Evolutionary conservation across 1,140 invertebrate species (phyloP).

Genomic region (Listronotus bonariensis): DNA sequence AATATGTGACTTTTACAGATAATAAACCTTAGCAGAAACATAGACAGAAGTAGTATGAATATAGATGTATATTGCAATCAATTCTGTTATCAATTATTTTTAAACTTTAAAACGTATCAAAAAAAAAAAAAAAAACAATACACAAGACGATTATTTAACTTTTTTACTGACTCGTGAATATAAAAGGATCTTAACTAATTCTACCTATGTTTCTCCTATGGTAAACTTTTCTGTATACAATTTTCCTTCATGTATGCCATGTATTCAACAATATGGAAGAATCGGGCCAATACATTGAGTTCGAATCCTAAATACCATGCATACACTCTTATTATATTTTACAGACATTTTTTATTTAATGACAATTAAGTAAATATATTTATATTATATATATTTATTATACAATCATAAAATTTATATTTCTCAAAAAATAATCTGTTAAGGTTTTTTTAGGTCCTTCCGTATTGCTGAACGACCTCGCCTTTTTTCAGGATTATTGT

Average conservation of each 20-base stretch:
- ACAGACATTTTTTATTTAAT: constrained; percentile 50
- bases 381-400: constrained; percentile 52
- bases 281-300: constrained; percentile 48
- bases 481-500: constrained; percentile 53
- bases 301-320: constrained; percentile 49
- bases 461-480: constrained; percentile 51
- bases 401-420: constrained; percentile 51
- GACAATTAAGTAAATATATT: constrained; percentile 50
- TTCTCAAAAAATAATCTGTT: constrained; percentile 55
- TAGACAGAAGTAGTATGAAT: no score
- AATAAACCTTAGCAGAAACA: background rate
- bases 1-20: constrained; percentile 9
- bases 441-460: constrained; percentile 47
- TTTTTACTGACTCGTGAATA: no score
- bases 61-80: no score
- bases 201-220: no score
- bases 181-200: no score
- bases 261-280: constrained; percentile 52
- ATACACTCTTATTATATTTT: constrained; percentile 50
- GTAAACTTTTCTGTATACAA: constrained; percentile 7
- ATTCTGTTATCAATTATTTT: no score
- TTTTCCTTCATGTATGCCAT: constrained; percentile 45
- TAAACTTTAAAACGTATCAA: no score
- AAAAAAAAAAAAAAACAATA: no score
- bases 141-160: no score